Evolutionary conservation across 2,888 invertebrate genomes (phyloP).

Genomic region (Platycnemis pennipes): DNA sequence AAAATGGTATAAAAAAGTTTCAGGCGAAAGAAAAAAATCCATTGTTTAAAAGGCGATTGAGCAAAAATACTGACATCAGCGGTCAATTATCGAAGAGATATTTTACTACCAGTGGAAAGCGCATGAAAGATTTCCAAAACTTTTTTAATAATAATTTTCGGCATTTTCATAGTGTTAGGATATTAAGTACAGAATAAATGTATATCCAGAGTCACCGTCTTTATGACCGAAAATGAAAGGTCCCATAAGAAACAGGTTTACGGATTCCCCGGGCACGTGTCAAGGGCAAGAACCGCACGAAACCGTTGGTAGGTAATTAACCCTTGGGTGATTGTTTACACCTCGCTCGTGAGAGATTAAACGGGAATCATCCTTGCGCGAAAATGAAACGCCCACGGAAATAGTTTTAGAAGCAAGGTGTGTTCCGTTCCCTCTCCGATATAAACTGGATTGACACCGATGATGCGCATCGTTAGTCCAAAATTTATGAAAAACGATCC

Average conservation of each 20-base stretch:
- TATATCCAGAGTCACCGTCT: neutral
- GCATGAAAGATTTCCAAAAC: neutral
- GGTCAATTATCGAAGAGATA: neutral
- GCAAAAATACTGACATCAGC: no score
- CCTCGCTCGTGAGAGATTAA: conserved; percentile 21
- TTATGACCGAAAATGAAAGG: neutral
- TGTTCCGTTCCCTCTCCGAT: neutral
- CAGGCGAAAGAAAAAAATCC: no score
- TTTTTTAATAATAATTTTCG: neutral
- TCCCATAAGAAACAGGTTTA: neutral
- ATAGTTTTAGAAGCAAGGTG: neutral
- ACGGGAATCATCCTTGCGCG: neutral
- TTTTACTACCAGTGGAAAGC: neutral
- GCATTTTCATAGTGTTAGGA: neutral
- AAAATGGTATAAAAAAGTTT: no score
- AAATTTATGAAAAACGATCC: neutral
- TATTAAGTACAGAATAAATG: neutral
- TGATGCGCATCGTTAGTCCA: neutral
- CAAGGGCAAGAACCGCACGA: conserved; percentile 22
- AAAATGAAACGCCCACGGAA: conserved; percentile 31
- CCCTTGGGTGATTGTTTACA: conserved; percentile 7
- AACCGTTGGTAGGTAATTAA: conserved; percentile 7
- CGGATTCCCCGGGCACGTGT: neutral
- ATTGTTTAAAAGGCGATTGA: no score
- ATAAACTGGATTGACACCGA: neutral